Evolutionary conservation across 2,888 invertebrate species (phyloP), one percentile per base, ranked within the genome.

Genomic region (Lasioglossum malachurum): DNA sequence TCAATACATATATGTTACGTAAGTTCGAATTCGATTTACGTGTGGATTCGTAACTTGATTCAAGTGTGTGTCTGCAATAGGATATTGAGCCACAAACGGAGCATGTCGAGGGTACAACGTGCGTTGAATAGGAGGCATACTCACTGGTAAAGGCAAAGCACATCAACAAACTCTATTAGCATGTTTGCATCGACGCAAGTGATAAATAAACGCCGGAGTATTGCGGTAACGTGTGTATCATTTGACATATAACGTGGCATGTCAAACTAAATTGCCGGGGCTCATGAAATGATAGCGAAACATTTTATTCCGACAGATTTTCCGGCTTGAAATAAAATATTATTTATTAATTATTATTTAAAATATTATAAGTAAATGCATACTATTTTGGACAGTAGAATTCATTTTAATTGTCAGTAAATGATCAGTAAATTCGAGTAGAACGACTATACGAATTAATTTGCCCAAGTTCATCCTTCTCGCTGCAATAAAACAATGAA

Each of bases 21-120:
- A 81, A 82, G 41, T 81, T 82, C 35, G 19, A 80, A 80, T 80
- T 82, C 41, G 44, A 74, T 82, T 80, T 82, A 44, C 81, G 44
- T 80, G 49, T 41, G 31, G 41, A 31, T 80, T 53, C n/a, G 31
- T 49, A 81, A 80, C 31, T 49, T 27, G 31, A 73, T 60, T 35
- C 31, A 16, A 64, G 64, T 31, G 64, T 38, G 3, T 7, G 73
- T 41, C 16, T 67, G 35, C 31, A 64, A 44, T 35, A n/a, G 19
- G n/a, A 4, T 31, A 72, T 67, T 80, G 60, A 23, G 35, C 64
- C 41, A 82, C 46, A 31, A 16, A 8, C 8, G 38, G 8, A 27
- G 16, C 46, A 16, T 46, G 14, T 60, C 27, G 27, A 27, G 71
- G 44, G n/a, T n/a, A 46, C 46, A 72, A 72, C 79, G 57, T 23